Percentiles rank a stretch among this genome's conserved stretches.
Evolutionary conservation across 1,140 invertebrate genomes (phyloP).

Genomic region (Apis mellifera): Amel_HAv3.1 CM009936.2:3022001-3022500

Average conservation of each 20-base stretch:
- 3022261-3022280: no score
- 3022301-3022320: background rate
- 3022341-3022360: background rate
- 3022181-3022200: background rate
- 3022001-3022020: slow-evolving; percentile 62
- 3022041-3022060: slow-evolving; percentile 23
- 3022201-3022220: background rate
- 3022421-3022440: slow-evolving; percentile 56
- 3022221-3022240: no score
- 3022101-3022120: slow-evolving; percentile 7
- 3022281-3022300: no score
- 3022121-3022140: background rate
- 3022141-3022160: no score
- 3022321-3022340: background rate
- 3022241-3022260: no score
- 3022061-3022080: background rate
- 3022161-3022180: background rate
- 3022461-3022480: slow-evolving; percentile 41
- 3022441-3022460: slow-evolving; percentile 63
- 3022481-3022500: slow-evolving; percentile 59
- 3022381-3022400: slow-evolving; percentile 23
- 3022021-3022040: slow-evolving; percentile 47
- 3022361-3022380: background rate
- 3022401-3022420: slow-evolving; percentile 1
- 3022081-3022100: slow-evolving; percentile 47